phyloP scores from a whole-genome alignment of 2,113 vertebrate species.

The Gasterosteus nipponicus region DNA sequence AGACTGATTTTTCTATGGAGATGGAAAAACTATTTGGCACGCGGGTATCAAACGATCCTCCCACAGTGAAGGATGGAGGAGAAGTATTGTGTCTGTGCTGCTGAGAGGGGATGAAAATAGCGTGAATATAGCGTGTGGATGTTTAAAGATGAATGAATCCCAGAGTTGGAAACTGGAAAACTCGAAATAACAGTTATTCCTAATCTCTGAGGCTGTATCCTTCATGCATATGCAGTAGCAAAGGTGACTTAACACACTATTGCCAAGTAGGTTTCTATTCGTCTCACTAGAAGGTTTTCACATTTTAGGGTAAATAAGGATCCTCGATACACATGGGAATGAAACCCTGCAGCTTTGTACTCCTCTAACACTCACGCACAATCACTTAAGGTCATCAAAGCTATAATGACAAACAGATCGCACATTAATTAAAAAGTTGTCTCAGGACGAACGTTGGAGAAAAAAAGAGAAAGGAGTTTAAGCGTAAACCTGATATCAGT shows the following conservation, averaged over 20 bases:
- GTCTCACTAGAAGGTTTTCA: neutral
- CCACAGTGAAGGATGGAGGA: neutral
- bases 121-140: neutral
- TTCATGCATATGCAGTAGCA: neutral
- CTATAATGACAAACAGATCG: neutral
- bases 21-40: neutral
- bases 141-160: neutral
- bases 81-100: neutral
- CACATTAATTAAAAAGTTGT: neutral
- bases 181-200: neutral
- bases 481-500: slow-evolving; percentile 1
- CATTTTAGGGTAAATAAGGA: neutral
- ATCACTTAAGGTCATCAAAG: neutral
- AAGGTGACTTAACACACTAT: neutral
- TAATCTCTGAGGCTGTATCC: neutral
- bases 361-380: neutral
- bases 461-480: neutral
- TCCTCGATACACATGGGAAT: neutral
- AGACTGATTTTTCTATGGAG: neutral
- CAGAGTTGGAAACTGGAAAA: neutral
- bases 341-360: neutral
- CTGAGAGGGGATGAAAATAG: neutral
- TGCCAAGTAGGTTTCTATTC: neutral
- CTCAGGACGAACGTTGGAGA: neutral
- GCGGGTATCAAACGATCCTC: slow-evolving; percentile 10